phyloP scores from a whole-genome alignment of 1,140 invertebrate genomes.

The Ips nitidus region DNA sequence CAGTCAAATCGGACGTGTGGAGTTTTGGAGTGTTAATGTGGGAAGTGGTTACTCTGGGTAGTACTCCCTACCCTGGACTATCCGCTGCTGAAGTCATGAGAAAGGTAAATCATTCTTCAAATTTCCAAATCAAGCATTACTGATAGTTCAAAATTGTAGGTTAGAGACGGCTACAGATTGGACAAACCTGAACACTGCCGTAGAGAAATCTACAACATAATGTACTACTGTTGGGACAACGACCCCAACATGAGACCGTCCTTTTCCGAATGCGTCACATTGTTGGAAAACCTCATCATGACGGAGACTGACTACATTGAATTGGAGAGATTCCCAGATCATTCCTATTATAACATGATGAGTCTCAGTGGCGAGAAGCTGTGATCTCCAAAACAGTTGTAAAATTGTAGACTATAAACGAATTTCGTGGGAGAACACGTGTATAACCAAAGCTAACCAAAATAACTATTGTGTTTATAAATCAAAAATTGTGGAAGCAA shows the following conservation, averaged over 20 bases:
- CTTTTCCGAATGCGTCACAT: slow-evolving; percentile 75
- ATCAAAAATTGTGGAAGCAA: background rate
- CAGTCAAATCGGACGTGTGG: slow-evolving; percentile 90
- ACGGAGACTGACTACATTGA: slow-evolving; percentile 93
- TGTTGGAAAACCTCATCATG: slow-evolving; percentile 79
- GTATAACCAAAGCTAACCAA: slow-evolving; percentile 6
- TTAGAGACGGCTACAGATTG: slow-evolving; percentile 78
- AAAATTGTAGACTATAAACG: background rate
- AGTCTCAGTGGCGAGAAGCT: slow-evolving; percentile 80
- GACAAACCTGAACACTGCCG: slow-evolving; percentile 89
- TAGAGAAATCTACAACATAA: slow-evolving; percentile 87
- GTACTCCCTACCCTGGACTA: slow-evolving; percentile 86
- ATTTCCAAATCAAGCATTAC: background rate
- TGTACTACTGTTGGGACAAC: slow-evolving; percentile 92
- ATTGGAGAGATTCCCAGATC: slow-evolving; percentile 88
- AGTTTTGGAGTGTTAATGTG: slow-evolving; percentile 90
- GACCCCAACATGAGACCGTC: slow-evolving; percentile 74
- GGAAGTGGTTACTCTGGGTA: slow-evolving; percentile 91
- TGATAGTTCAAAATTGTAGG: slow-evolving; percentile 54
- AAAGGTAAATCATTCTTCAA: slow-evolving; percentile 56
- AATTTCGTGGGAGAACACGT: background rate
- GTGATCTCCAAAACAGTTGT: slow-evolving; percentile 2
- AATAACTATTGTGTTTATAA: background rate
- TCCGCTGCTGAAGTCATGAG: slow-evolving; percentile 82
- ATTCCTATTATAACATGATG: slow-evolving; percentile 90